A percentile compares a stretch with the other conserved stretches of the same genome.
phyloP scores from a whole-genome alignment of 1,140 invertebrate species.

The Centruroides vittatus region DNA sequence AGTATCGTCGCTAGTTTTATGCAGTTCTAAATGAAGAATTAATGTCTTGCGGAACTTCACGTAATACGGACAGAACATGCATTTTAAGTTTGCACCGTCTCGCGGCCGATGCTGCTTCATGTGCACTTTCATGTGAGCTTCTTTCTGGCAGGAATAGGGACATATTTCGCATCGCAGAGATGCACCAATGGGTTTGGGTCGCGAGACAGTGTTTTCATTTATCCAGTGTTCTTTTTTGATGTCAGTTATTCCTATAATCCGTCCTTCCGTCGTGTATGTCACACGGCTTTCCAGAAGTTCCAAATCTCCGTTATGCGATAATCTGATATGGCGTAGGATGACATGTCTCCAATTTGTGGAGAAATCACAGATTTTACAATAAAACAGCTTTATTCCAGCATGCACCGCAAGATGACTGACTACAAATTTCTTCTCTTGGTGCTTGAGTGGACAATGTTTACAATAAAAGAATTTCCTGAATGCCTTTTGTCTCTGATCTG shows the following conservation, averaged over 20 bases:
- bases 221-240: neutral
- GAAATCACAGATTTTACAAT: slow-evolving; percentile 57
- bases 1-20: slow-evolving; percentile 18
- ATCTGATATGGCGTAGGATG: slow-evolving; percentile 32
- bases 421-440: slow-evolving; percentile 46
- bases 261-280: slow-evolving; percentile 13
- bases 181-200: too few species aligned
- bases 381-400: slow-evolving; percentile 33
- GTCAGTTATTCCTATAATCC: neutral
- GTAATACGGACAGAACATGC: slow-evolving; percentile 50
- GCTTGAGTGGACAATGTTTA: slow-evolving; percentile 30
- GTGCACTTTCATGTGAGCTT: slow-evolving; percentile 48
- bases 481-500: too few species aligned
- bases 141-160: slow-evolving; percentile 51
- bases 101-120: slow-evolving; percentile 53
- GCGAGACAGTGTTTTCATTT: slow-evolving; percentile 11
- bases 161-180: slow-evolving; percentile 48
- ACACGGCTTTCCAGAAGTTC: slow-evolving; percentile 17
- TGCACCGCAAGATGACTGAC: slow-evolving; percentile 35
- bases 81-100: slow-evolving; percentile 55
- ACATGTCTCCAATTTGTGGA: slow-evolving; percentile 64
- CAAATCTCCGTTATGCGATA: slow-evolving; percentile 11
- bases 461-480: slow-evolving; percentile 19
- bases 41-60: slow-evolving; percentile 25
- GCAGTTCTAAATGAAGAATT: slow-evolving; percentile 29